Evolutionary conservation across 2,888 invertebrate genomes (phyloP).

Genomic region (Apamea monoglypha): DNA sequence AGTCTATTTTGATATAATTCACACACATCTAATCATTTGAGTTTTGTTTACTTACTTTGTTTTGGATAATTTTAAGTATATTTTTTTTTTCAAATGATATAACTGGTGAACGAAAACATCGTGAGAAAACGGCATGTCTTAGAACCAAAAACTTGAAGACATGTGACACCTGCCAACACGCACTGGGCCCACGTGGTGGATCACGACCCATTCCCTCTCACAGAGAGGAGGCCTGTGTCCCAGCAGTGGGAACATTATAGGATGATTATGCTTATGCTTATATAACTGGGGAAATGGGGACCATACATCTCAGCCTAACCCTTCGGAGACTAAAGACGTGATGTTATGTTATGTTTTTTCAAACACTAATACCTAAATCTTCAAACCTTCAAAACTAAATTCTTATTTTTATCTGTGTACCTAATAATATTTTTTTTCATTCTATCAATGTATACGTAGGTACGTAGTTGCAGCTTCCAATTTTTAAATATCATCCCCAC

Average conservation of each 20-base stretch:
- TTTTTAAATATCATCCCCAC: constrained; percentile 29
- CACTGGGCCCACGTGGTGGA: too few relatives aligned
- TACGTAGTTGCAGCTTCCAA: neutral
- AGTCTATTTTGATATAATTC: neutral
- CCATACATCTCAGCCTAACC: too few relatives aligned
- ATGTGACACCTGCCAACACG: too few relatives aligned
- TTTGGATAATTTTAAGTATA: neutral
- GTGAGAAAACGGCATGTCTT: too few relatives aligned
- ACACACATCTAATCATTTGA: neutral
- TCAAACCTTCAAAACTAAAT: too few relatives aligned
- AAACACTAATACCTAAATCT: too few relatives aligned
- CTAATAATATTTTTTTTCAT: too few relatives aligned
- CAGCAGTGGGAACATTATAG: too few relatives aligned
- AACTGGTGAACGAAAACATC: neutral
- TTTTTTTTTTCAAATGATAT: neutral
- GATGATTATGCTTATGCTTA: neutral
- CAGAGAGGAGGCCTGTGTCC: too few relatives aligned
- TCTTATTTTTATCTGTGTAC: too few relatives aligned
- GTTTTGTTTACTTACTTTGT: neutral
- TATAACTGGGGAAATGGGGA: neutral
- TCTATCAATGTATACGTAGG: neutral
- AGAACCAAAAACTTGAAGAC: too few relatives aligned
- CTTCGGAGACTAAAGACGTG: neutral
- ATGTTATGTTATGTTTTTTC: neutral
- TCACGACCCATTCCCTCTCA: too few relatives aligned